Evolutionary conservation across 2,888 invertebrate species (phyloP).

Genomic region (Drosophila parthenogenetica): DNA sequence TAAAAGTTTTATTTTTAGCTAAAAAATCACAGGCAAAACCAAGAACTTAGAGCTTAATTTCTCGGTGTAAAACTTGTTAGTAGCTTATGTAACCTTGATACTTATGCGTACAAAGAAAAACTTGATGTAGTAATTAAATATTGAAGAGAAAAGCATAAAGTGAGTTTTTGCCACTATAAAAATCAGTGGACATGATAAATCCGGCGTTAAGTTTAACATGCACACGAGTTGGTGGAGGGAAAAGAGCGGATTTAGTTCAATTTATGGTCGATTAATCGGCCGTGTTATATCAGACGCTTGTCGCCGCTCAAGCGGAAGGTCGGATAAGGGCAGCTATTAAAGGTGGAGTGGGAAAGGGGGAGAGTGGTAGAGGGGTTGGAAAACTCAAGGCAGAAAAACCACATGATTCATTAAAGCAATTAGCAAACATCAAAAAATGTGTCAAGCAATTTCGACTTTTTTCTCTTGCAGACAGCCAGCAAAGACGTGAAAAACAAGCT

Average conservation of each 20-base stretch:
- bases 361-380: neutral
- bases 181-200: neutral
- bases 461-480: slow-evolving; percentile 54
- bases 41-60: too few species aligned
- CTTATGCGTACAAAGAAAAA: too few species aligned
- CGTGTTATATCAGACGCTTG: slow-evolving; percentile 17
- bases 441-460: slow-evolving; percentile 29
- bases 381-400: neutral
- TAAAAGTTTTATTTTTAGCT: too few species aligned
- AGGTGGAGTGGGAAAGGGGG: neutral
- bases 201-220: neutral
- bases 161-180: neutral
- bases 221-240: neutral
- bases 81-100: too few species aligned
- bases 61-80: too few species aligned
- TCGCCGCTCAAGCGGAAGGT: slow-evolving; percentile 23
- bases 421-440: slow-evolving; percentile 39
- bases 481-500: slow-evolving; percentile 3
- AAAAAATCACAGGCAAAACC: too few species aligned
- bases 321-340: slow-evolving; percentile 1
- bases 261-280: slow-evolving; percentile 15
- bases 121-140: neutral
- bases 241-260: neutral
- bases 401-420: slow-evolving; percentile 64
- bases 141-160: neutral